Evolutionary conservation across 1,140 invertebrate species (phyloP), one percentile per base, ranked within the genome.

Genomic region (Chironomus striatipennis): DNA sequence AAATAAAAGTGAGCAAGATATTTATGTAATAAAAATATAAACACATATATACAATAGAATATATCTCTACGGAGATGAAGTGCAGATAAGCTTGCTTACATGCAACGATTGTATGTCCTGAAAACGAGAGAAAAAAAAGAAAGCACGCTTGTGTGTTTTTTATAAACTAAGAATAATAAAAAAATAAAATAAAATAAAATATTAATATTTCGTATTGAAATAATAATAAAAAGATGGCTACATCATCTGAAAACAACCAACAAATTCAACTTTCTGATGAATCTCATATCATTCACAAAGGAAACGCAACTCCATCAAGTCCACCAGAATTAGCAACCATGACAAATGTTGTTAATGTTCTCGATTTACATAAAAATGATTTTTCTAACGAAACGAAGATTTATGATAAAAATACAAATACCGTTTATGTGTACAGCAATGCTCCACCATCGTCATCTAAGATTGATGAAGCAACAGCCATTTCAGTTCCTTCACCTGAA

Each of bases 271-370:
- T 70, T 18, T 1, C 17, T 5, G 18, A 9, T 70, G 65, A 70
- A 57, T 57, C 47, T 7, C 9, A 12, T 70, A 70, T 70, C 0
- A 70, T 70, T 21, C 65, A 70, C 20, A 70, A 70, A 70, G 6
- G 4, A 21, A 34, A 34, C 5, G 18, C 78, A 43, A 80, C 86
- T 10, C 86, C 88, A 6, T 84, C 84, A 75, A 86, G 87, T 79
- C 87, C 88, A 18, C 87, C 90, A 43, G 86, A 92, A 79, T 84
- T 92, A 75, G 89, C 90, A 57, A 92, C 90, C 77, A 92, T 92
- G 90, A 91, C 88, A 74, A 88, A 88, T 67, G 65, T 57, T n/a
- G 88, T 89, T 20, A 89, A 87, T 78, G 88, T 89, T 2, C 83
- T 89, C 67, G 88, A 89, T 76, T 79, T 90, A 47, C 88, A 89